A percentile compares a stretch with the other conserved stretches of the same genome.
Evolutionary conservation across 2,797 vertebrate genomes (phyloP).

Genomic region (Erpetoichthys calabaricus): DNA sequence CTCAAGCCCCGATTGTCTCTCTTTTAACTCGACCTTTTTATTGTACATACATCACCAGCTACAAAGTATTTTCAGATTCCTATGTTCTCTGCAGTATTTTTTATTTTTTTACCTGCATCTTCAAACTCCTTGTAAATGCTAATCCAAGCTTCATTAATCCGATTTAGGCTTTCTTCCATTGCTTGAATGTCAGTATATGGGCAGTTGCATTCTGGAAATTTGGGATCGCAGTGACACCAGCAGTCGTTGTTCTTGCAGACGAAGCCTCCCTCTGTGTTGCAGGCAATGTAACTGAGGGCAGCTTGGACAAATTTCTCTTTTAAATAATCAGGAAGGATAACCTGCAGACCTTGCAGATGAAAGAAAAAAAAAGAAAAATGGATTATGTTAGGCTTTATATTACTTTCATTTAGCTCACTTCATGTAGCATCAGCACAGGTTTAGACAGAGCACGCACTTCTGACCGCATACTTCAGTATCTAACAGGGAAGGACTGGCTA

Average conservation of each 20-base stretch:
- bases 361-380: constrained; percentile 4
- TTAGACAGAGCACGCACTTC: no score
- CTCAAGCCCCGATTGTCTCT: no score
- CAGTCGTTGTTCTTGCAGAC: constrained; percentile 86
- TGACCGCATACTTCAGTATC: no score
- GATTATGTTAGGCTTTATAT: no score
- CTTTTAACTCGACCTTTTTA: no score
- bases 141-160: constrained; percentile 80
- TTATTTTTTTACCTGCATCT: constrained; percentile 63
- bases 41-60: no score
- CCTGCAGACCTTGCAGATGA: constrained; percentile 66
- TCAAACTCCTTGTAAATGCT: constrained; percentile 81
- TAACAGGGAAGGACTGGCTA: no score
- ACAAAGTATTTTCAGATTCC: no score
- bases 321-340: constrained; percentile 85
- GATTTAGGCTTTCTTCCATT: constrained; percentile 83
- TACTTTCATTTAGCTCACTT: no score
- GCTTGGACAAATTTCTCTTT: constrained; percentile 82
- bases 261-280: constrained; percentile 87
- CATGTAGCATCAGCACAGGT: no score
- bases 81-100: background rate
- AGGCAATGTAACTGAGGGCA: constrained; percentile 87
- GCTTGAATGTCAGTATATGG: constrained; percentile 92
- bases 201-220: constrained; percentile 89
- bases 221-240: constrained; percentile 79